Evolutionary conservation across 2,888 invertebrate species (phyloP).

Genomic region (Eupithecia subfuscata): DNA sequence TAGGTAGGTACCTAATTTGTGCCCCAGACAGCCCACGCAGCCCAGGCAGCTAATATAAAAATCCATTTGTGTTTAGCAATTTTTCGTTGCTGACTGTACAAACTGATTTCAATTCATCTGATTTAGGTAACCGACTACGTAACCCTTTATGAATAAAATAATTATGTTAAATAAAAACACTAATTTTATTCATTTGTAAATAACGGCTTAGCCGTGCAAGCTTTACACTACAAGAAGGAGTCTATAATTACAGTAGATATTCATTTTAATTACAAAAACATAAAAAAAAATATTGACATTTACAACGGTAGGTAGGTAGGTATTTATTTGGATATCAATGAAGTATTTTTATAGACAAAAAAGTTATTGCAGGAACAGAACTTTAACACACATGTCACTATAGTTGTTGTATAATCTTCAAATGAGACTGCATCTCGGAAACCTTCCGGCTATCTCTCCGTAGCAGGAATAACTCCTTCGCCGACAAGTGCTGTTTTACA

Average conservation of each 20-base stretch:
- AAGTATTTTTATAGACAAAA: neutral
- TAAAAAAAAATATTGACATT: neutral
- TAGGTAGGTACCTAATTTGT: too few relatives aligned
- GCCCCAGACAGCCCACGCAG: too few relatives aligned
- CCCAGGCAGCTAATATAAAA: too few relatives aligned
- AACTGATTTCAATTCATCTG: too few relatives aligned
- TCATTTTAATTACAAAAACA: neutral
- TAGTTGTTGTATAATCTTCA: neutral
- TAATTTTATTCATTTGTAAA: too few relatives aligned
- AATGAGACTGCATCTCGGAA: neutral
- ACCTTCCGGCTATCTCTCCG: neutral
- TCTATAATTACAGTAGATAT: neutral
- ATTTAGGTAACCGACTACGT: too few relatives aligned
- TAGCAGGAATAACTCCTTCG: slow-evolving; percentile 3
- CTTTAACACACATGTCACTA: neutral
- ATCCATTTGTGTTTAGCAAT: too few relatives aligned
- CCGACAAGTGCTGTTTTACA: neutral
- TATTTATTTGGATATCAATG: neutral
- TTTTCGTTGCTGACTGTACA: too few relatives aligned
- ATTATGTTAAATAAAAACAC: too few relatives aligned
- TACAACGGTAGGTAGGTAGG: neutral
- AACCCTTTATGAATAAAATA: too few relatives aligned
- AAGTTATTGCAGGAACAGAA: neutral
- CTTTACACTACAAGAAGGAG: neutral
- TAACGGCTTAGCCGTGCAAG: too few relatives aligned